These are phyloP conservation scores for Leptosomus discolor DNA, from an alignment of 2,113 vertebrate genomes.

Conservation along the genomic window DNA sequence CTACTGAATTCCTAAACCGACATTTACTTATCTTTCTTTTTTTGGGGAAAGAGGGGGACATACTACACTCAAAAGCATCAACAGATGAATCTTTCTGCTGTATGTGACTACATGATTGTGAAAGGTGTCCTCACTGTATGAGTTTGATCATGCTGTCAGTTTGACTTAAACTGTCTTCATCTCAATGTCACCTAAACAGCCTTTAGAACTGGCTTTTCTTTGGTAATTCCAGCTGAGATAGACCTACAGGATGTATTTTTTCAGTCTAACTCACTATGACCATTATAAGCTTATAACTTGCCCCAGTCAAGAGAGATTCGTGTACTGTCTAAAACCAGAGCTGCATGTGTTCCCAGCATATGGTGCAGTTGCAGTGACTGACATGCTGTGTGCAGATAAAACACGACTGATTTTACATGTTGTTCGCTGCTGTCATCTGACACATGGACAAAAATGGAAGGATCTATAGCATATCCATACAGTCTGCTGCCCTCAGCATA, in stretches of 20 bases:
- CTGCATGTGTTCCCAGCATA: not conserved
- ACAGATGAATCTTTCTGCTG: not conserved
- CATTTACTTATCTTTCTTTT: not conserved
- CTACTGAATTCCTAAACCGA: not conserved
- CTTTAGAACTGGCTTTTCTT: not conserved
- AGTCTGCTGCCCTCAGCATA: not conserved
- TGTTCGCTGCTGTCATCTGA: not conserved
- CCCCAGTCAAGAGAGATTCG: not conserved
- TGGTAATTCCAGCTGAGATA: not conserved
- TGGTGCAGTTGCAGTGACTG: not conserved
- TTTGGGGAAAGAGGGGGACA: accelerated
- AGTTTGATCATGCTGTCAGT: not conserved
- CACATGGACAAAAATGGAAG: not conserved
- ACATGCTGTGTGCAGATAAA: not conserved
- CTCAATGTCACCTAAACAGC: not conserved
- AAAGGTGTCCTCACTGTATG: not conserved
- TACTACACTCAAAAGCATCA: not conserved
- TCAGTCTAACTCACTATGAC: not conserved
- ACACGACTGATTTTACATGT: not conserved
- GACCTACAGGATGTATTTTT: not conserved
- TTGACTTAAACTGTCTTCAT: not conserved
- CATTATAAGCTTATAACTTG: not conserved
- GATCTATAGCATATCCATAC: not conserved
- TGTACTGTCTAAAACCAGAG: not conserved
- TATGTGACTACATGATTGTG: not conserved